Conservation (phyloP, 2,113 vertebrate species). For the Pungitius pungitius region DNA sequence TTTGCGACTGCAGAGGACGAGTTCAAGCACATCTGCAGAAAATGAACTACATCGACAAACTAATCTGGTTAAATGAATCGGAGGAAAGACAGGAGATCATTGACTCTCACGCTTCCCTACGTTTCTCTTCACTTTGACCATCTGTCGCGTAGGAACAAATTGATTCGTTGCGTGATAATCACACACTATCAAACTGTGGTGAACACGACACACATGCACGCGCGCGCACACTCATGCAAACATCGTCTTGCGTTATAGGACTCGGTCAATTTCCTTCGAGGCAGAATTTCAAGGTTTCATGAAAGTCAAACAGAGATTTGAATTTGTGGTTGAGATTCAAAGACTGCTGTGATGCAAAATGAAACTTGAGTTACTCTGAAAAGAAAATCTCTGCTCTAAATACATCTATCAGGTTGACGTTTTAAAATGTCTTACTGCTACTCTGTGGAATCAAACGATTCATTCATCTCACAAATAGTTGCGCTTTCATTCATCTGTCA, state of each 20-base stretch:
- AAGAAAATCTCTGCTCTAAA: slow-evolving; percentile 29
- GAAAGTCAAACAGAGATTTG: slow-evolving; percentile 52
- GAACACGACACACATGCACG: slow-evolving; percentile 30
- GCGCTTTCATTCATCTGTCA: background rate
- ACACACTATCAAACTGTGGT: slow-evolving; percentile 16
- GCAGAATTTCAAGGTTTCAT: slow-evolving; percentile 49
- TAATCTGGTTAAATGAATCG: slow-evolving; percentile 17
- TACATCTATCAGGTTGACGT: background rate
- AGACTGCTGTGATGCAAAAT: slow-evolving; percentile 56
- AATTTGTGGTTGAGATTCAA: slow-evolving; percentile 56
- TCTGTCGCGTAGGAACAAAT: slow-evolving; percentile 12
- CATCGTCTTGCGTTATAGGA: slow-evolving; percentile 29
- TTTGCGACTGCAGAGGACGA: background rate
- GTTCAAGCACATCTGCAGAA: slow-evolving; percentile 11
- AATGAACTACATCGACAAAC: slow-evolving; percentile 9
- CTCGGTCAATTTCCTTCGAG: slow-evolving; percentile 37
- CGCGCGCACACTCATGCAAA: slow-evolving; percentile 34
- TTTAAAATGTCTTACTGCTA: background rate
- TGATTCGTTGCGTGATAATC: slow-evolving; percentile 18
- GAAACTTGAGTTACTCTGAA: slow-evolving; percentile 59
- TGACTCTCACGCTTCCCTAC: background rate
- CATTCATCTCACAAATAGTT: background rate
- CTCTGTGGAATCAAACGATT: background rate
- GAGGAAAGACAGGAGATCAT: slow-evolving; percentile 7
- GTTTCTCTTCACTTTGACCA: background rate